Percentiles rank a stretch among this genome's conserved stretches.
Evolutionary conservation across 2,797 vertebrate species (phyloP).

Genomic region (Onychomys leucogaster): DNA sequence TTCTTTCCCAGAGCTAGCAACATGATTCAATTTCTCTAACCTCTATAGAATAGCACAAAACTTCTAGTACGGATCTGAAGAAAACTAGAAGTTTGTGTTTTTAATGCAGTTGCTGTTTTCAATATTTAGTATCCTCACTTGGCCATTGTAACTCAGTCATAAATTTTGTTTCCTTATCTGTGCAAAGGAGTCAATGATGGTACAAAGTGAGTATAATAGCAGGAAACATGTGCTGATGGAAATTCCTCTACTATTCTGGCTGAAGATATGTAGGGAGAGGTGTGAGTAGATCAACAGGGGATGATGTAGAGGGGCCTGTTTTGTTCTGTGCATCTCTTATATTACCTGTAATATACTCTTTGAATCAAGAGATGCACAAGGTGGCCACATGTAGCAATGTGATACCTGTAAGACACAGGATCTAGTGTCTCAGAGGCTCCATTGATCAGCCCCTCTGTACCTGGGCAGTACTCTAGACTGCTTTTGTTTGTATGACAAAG

Average conservation of each 20-base stretch:
- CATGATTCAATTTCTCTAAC: background rate
- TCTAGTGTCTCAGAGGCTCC: background rate
- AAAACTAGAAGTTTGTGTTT: background rate
- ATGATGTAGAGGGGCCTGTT: background rate
- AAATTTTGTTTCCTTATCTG: background rate
- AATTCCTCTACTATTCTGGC: background rate
- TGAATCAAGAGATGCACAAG: background rate
- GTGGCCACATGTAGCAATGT: no score
- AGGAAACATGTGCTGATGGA: background rate
- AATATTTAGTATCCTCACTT: background rate
- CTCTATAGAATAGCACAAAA: background rate
- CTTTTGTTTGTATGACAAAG: background rate
- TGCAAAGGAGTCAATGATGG: background rate
- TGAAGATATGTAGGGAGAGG: background rate
- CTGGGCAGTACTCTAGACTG: background rate
- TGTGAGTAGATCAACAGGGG: background rate
- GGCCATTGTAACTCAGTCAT: background rate
- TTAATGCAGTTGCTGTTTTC: background rate
- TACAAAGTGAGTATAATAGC: background rate
- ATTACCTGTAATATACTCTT: background rate
- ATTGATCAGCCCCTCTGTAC: background rate
- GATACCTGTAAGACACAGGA: background rate
- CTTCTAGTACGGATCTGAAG: background rate
- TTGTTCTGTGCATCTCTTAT: background rate
- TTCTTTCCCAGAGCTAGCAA: background rate